Conservation (phyloP, 2,113 vertebrate genomes). For the Hemiscyllium ocellatum region DNA sequence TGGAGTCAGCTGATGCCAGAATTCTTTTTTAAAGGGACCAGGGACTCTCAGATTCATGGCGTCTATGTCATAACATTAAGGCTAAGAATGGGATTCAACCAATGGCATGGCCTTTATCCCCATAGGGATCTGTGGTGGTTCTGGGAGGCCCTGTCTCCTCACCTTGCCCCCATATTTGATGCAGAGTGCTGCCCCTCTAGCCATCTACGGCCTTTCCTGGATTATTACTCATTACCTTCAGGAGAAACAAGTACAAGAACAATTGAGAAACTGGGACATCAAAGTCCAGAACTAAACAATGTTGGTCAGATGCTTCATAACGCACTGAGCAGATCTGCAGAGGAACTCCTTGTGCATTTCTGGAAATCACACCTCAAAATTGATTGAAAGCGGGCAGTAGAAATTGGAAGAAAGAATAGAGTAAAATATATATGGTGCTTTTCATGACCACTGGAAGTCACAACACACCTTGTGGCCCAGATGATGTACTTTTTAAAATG, state of each 20-base stretch:
- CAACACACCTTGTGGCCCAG: too few species aligned
- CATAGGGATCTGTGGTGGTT: too few species aligned
- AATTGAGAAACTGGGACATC: neutral
- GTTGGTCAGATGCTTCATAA: neutral
- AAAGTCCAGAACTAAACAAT: neutral
- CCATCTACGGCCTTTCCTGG: too few species aligned
- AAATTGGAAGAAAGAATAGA: neutral
- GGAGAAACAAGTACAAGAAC: neutral
- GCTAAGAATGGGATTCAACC: too few species aligned
- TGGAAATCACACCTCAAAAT: neutral
- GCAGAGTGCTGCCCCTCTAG: too few species aligned
- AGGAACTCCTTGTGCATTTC: neutral
- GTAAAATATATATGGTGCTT: neutral
- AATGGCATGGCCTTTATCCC: too few species aligned
- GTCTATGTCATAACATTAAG: neutral
- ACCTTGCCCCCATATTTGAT: too few species aligned
- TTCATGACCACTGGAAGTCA: too few species aligned
- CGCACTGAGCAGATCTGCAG: neutral
- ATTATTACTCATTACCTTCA: too few species aligned
- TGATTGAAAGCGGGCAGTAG: neutral
- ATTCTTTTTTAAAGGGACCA: neutral
- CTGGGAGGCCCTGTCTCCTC: too few species aligned
- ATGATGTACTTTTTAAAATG: too few species aligned
- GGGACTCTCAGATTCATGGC: neutral
- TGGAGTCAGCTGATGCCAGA: too few species aligned